These are phyloP conservation scores for Protobothrops flavoviridis DNA, from an alignment of 2,113 vertebrate genomes.

Conservation along the genomic window DNA sequence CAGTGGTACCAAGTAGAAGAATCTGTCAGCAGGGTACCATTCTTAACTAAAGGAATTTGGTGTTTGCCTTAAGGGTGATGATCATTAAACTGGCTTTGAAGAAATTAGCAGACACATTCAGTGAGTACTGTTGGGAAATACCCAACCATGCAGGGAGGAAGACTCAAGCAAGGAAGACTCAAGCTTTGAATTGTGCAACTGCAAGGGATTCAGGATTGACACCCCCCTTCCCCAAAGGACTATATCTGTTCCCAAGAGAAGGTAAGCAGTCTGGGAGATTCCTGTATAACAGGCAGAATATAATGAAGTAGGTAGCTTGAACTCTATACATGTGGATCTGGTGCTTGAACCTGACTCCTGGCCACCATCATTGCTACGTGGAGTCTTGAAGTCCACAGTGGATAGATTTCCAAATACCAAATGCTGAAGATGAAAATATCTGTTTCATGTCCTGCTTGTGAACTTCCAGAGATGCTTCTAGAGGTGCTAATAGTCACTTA, in stretches of 20 bases:
- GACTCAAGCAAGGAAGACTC: background rate
- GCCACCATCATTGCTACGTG: background rate
- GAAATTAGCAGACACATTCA: background rate
- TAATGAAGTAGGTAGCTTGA: background rate
- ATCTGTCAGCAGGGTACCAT: background rate
- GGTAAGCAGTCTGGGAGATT: background rate
- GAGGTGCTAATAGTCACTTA: background rate
- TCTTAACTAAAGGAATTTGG: background rate
- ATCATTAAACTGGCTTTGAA: background rate
- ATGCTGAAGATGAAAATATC: background rate
- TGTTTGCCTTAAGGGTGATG: background rate
- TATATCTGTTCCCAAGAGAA: background rate
- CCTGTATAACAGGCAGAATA: background rate
- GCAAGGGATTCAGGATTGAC: background rate
- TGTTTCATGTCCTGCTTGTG: background rate
- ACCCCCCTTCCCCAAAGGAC: background rate
- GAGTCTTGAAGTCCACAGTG: background rate
- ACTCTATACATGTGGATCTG: background rate
- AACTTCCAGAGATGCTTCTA: background rate
- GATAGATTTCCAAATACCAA: background rate
- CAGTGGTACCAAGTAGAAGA: background rate
- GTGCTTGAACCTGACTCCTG: background rate
- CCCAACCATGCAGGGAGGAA: background rate
- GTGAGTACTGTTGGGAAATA: background rate
- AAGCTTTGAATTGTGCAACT: background rate